Evolutionary conservation across 2,113 vertebrate species (phyloP).

Genomic region (Caranx melampygus): DNA sequence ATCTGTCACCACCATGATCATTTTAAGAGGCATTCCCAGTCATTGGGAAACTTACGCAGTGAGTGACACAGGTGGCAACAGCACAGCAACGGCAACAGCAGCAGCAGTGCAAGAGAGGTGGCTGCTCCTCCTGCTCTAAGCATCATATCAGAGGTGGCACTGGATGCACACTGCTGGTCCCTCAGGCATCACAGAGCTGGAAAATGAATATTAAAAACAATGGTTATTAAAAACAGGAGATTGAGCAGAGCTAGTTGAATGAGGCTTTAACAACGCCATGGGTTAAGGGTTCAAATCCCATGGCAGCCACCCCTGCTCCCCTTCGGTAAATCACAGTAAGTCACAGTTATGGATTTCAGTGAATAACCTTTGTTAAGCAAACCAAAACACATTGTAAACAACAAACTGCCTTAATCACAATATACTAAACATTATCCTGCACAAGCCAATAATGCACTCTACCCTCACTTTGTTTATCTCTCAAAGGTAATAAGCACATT

Average conservation of each 20-base stretch:
- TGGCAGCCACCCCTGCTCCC: background rate
- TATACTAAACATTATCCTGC: slow-evolving; percentile 13
- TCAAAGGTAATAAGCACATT: slow-evolving; percentile 6
- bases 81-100: slow-evolving; percentile 71
- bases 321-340: background rate
- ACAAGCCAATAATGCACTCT: slow-evolving; percentile 22
- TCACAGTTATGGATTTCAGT: background rate
- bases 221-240: background rate
- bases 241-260: background rate
- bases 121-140: slow-evolving; percentile 65
- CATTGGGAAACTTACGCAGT: slow-evolving; percentile 72
- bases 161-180: slow-evolving; percentile 56
- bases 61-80: slow-evolving; percentile 79
- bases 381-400: background rate
- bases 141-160: slow-evolving; percentile 77
- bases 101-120: slow-evolving; percentile 68
- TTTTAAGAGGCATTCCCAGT: slow-evolving; percentile 7
- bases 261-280: background rate
- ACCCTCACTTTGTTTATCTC: slow-evolving; percentile 32
- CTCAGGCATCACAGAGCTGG: slow-evolving; percentile 61
- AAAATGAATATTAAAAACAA: background rate
- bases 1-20: slow-evolving; percentile 12
- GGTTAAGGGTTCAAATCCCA: slow-evolving; percentile 18
- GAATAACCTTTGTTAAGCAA: background rate
- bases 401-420: slow-evolving; percentile 21